Percentiles rank a stretch among this genome's conserved stretches.
phyloP scores from a whole-genome alignment of 2,113 vertebrate genomes.

The Paraplagusia blochii region DNA sequence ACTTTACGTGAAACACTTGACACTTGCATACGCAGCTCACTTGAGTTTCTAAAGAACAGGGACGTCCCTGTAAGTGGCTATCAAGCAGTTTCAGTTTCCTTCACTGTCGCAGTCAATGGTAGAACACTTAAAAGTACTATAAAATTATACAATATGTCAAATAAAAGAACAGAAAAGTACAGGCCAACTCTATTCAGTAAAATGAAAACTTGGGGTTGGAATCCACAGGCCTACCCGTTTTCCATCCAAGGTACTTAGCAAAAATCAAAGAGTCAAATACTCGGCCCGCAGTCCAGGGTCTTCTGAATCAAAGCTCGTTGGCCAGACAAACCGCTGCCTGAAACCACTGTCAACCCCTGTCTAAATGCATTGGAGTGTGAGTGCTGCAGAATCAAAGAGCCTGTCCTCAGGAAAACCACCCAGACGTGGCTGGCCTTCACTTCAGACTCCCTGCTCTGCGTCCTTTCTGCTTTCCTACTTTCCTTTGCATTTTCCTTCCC shows the following conservation, averaged over 20 bases:
- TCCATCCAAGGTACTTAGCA: slow-evolving; percentile 58
- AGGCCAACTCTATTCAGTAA: slow-evolving; percentile 12
- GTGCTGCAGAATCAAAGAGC: slow-evolving; percentile 58
- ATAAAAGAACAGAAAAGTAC: slow-evolving; percentile 29
- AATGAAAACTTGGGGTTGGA: slow-evolving; percentile 16
- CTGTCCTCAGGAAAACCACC: slow-evolving; percentile 63
- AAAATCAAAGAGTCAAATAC: slow-evolving; percentile 59
- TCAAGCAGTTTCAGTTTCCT: slow-evolving; percentile 16
- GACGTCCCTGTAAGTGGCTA: slow-evolving; percentile 7
- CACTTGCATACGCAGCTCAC: slow-evolving; percentile 3
- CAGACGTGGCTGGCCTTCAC: slow-evolving; percentile 54
- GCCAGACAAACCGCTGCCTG: slow-evolving; percentile 60
- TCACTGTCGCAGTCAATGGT: slow-evolving; percentile 2
- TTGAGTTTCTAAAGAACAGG: slow-evolving; percentile 8
- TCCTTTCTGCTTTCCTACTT: slow-evolving; percentile 25
- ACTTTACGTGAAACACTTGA: slow-evolving; percentile 5
- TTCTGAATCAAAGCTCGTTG: slow-evolving; percentile 60
- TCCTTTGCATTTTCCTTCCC: slow-evolving; percentile 32
- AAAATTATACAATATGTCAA: slow-evolving; percentile 27
- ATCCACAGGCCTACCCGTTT: slow-evolving; percentile 17
- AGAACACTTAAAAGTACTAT: slow-evolving; percentile 18
- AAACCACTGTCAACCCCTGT: slow-evolving; percentile 66
- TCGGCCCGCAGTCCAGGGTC: slow-evolving; percentile 51
- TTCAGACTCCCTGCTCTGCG: slow-evolving; percentile 20
- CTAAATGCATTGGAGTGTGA: slow-evolving; percentile 52